Percentiles rank a stretch among this genome's conserved stretches.
These are phyloP conservation scores for Myopa testacea DNA, from an alignment of 2,888 invertebrate genomes.

Conservation along the genomic window DNA sequence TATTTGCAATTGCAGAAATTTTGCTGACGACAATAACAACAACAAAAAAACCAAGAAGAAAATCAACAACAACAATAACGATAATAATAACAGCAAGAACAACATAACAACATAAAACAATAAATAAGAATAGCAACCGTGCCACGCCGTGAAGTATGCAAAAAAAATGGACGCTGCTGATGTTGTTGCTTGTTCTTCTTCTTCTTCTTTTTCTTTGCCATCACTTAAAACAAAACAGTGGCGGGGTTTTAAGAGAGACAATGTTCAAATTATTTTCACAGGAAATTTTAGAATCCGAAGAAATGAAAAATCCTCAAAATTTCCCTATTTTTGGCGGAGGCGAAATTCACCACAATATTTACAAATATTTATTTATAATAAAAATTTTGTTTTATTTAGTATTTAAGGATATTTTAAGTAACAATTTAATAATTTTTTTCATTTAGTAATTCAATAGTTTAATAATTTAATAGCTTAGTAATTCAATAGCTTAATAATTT, in stretches of 20 bases:
- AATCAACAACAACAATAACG: neutral
- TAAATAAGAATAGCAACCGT: neutral
- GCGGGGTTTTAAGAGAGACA: neutral
- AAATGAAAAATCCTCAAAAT: neutral
- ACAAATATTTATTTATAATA: no score
- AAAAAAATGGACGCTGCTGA: neutral
- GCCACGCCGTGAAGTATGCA: slow-evolving; percentile 7
- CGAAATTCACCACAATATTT: no score
- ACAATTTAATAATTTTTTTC: no score
- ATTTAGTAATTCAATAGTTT: no score
- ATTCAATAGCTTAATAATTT: no score
- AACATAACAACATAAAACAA: neutral
- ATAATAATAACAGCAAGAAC: slow-evolving; percentile 17
- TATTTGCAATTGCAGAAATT: slow-evolving; percentile 41
- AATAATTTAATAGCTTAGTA: no score
- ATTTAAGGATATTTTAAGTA: no score
- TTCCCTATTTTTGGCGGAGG: no score
- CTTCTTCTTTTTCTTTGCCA: neutral
- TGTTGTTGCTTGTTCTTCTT: neutral
- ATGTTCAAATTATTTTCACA: neutral
- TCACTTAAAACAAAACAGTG: neutral
- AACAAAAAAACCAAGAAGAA: neutral
- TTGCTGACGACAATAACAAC: slow-evolving; percentile 16
- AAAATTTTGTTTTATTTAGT: no score
- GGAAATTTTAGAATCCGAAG: neutral